A percentile compares a stretch with the other conserved stretches of the same genome.
phyloP scores from a whole-genome alignment of 2,797 vertebrate genomes.

The Cuculus canorus region DNA sequence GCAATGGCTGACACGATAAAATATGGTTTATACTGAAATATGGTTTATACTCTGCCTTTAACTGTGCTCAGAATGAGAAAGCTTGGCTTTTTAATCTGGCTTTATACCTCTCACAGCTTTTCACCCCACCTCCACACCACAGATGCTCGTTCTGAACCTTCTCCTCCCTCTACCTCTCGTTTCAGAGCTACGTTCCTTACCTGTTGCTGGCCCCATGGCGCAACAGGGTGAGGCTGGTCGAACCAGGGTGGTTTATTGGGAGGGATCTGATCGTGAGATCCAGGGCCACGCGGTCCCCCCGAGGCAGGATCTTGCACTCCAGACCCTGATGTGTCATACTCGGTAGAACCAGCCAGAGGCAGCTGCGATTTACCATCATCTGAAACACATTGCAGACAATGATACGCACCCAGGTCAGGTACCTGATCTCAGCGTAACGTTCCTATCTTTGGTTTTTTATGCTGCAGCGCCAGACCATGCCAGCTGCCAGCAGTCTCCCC shows the following conservation, averaged over 20 bases:
- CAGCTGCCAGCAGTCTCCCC: not conserved
- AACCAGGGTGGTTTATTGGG: constrained; percentile 92
- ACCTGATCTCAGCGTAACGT: not conserved
- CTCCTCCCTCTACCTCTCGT: not conserved
- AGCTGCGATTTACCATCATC: constrained; percentile 88
- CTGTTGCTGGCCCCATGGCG: constrained; percentile 92
- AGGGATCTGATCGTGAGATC: constrained; percentile 86
- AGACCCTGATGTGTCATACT: constrained; percentile 84
- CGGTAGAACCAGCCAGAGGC: constrained; percentile 81
- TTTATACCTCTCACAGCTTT: not conserved
- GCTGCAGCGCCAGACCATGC: not conserved
- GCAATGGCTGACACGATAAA: rapidly evolving
- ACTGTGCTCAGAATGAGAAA: not conserved
- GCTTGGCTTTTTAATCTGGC: not conserved
- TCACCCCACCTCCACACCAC: not conserved
- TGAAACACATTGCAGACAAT: constrained; percentile 26
- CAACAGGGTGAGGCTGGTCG: constrained; percentile 90
- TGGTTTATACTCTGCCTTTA: not conserved
- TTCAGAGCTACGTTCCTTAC: constrained; percentile 66
- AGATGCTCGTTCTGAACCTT: not conserved
- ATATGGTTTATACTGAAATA: not conserved
- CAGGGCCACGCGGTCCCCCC: constrained; percentile 79
- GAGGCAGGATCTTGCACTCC: constrained; percentile 81
- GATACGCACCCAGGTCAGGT: not conserved
- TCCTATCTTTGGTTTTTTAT: not conserved